Evolutionary conservation across 2,113 vertebrate species (phyloP).

Genomic region (Eurystomus gularis): DNA sequence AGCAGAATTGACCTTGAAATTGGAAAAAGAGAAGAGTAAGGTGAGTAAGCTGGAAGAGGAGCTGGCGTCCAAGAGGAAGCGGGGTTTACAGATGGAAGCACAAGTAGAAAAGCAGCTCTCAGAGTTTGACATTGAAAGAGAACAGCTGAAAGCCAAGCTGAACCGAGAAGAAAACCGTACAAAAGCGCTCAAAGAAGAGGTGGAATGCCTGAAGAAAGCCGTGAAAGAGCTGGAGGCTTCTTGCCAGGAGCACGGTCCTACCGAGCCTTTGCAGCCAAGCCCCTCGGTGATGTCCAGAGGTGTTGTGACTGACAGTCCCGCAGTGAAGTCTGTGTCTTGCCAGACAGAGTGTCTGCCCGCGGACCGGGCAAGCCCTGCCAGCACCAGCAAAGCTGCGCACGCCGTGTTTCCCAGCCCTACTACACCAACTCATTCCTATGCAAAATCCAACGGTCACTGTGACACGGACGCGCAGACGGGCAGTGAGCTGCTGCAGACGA

Average conservation of each 20-base stretch:
- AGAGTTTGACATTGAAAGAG: slow-evolving; percentile 87
- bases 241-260: background rate
- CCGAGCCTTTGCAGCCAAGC: background rate
- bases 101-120: slow-evolving; percentile 86
- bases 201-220: slow-evolving; percentile 80
- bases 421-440: slow-evolving; percentile 50
- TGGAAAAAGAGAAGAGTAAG: slow-evolving; percentile 85
- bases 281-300: slow-evolving; percentile 21
- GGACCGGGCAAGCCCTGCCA: slow-evolving; percentile 44
- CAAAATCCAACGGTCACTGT: slow-evolving; percentile 86
- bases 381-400: background rate
- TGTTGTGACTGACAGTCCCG: slow-evolving; percentile 45
- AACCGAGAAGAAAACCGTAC: slow-evolving; percentile 86
- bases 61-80: slow-evolving; percentile 80
- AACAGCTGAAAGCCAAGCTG: slow-evolving; percentile 85
- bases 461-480: slow-evolving; percentile 20
- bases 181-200: slow-evolving; percentile 83
- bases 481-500: slow-evolving; percentile 5
- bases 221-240: slow-evolving; percentile 74
- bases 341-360: slow-evolving; percentile 80
- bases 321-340: slow-evolving; percentile 70
- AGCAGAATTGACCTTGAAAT: slow-evolving; percentile 80
- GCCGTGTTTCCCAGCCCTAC: background rate
- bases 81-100: slow-evolving; percentile 83
- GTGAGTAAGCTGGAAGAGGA: slow-evolving; percentile 80